Evolutionary conservation across 2,113 vertebrate species (phyloP), one percentile per base, ranked within the genome.

Genomic region (Daboia siamensis): DNA sequence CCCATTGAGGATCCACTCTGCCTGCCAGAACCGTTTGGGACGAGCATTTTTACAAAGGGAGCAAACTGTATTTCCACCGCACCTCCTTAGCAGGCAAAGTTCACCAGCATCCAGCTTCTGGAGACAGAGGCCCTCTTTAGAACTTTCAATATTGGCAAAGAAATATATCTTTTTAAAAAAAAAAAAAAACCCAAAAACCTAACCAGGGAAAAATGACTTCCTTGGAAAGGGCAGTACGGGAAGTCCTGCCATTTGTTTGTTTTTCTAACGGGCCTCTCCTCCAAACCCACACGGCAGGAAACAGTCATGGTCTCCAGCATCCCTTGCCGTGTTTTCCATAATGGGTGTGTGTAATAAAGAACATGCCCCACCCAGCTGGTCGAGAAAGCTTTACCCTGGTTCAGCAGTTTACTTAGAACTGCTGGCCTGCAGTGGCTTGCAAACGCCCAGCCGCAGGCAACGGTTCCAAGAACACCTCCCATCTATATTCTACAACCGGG

Each of bases 281-380:
- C 93, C 90, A 90, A 93, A 90, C 90, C 92, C 88, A 6, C 93
- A 91, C 90, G 90, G 93, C 93, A 94, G 95, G 95, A 96, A 96
- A 94, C 86, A 92, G 89, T 80, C 86, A 91, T 93, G 94, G 93
- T 93, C 94, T 95, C 93, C 92, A 86, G 94, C 86, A 93, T 95
- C 95, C 95, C 94, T 86, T 2, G 94, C 92, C 88, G 0, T 96
- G 93, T 97, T 97, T 97, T 96, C 94, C 90, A 92, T 13, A 91
- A 91, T 89, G 8, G 93, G 80, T 88, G 61, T 64, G 92, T 96
- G 94, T 95, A 92, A 95, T 95, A 95, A 97, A 86, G 29, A 3
- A 94, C 92, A 57, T 7, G 57, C 95, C 95, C 95, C 95, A 94
- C 95, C 95, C 96, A 94, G 56, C 1, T 59, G 61, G n/a, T n/a